These are phyloP conservation scores for Neolamprologus devosi DNA, from an alignment of 2,113 vertebrate genomes.

Conservation along the genomic window DNA sequence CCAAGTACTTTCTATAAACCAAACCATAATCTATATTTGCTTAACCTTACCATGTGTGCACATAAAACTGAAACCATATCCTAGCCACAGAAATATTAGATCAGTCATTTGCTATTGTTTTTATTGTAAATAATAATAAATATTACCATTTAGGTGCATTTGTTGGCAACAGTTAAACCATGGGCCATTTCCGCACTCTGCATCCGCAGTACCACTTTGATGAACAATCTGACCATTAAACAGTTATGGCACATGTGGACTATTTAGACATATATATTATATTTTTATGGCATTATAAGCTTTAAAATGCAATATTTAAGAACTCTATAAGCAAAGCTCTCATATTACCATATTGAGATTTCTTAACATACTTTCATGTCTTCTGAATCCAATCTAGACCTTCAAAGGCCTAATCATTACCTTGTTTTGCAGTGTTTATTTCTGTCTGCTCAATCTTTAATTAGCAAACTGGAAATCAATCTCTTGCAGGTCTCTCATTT, in stretches of 20 bases:
- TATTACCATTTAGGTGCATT: neutral
- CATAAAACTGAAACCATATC: neutral
- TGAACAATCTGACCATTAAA: neutral
- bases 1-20: neutral
- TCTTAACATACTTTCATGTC: constrained; percentile 39
- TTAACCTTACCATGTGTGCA: neutral
- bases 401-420: constrained; percentile 65
- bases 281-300: neutral
- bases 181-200: fast-evolving
- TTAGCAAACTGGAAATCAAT: constrained; percentile 60
- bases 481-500: constrained; percentile 65
- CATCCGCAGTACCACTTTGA: neutral
- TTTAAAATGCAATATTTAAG: neutral
- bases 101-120: neutral
- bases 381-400: constrained; percentile 36
- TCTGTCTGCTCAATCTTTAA: constrained; percentile 60
- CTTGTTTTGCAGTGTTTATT: constrained; percentile 55
- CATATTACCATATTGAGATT: neutral
- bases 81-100: neutral
- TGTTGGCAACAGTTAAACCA: neutral
- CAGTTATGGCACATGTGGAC: neutral
- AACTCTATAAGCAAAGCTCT: neutral
- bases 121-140: neutral
- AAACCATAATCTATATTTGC: neutral
- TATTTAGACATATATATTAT: neutral